Evolutionary conservation across 2,888 invertebrate species (phyloP), one percentile per base, ranked within the genome.

Genomic region (Hydriomena furcata): DNA sequence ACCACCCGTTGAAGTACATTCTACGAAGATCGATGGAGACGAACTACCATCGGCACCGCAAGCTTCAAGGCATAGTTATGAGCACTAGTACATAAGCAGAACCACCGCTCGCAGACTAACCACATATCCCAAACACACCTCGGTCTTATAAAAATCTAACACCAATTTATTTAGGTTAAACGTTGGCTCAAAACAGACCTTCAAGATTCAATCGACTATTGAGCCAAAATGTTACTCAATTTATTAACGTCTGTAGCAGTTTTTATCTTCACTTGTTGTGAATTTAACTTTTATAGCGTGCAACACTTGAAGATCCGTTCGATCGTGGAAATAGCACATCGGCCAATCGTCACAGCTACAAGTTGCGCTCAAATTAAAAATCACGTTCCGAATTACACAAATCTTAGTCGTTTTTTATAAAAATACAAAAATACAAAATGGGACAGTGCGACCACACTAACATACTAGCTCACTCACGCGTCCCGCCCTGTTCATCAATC

Each of bases 351-450:
- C 36, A 58, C 63, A 60, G 70, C 73, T 76, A 79, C 76, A 69
- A 76, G 69, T 83, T 84, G 87, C 88, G 84, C 85, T 79, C 76
- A 79, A 86, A 88, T 74, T 76, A 84, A 76, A 81, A 81, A 83
- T 72, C 82, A 85, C 86, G 74, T 82, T 80, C 84, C 83, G 87
- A 87, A 88, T 80, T 83, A 71, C 66, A 79, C 82, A 79, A 83
- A 82, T 82, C 76, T 83, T 81, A 81, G 77, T 82, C 75, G 82
- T 84, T 86, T 79, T 82, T 87, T 89, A 89, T 89, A 89, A 89
- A 89, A 89, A 89, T 89, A 89, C 86, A 89, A 89, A 89, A 89
- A 88, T 89, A 89, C 89, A 89, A 89, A 89, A 89, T 83, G 89
- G 89, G 88, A 89, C 87, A 87, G 84, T 84, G 88, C 86, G 85